Percentiles rank a stretch among this genome's conserved stretches.
Evolutionary conservation across 2,113 vertebrate genomes (phyloP).

Genomic region (Labrus mixtus): DNA sequence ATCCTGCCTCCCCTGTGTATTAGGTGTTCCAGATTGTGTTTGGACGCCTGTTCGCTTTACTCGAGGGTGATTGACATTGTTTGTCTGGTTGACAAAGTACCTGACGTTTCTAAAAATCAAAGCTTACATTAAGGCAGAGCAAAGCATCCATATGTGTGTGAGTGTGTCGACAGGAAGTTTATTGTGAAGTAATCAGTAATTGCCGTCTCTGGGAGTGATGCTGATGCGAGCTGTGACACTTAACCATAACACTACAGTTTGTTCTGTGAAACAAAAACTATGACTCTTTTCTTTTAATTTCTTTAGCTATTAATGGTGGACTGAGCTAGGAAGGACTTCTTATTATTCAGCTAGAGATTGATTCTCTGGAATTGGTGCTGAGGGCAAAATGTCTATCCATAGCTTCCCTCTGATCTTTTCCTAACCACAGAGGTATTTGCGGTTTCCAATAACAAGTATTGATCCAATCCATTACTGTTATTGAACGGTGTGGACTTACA

Average conservation of each 20-base stretch:
- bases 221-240: not conserved
- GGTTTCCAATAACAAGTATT: slow-evolving; percentile 53
- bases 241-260: not conserved
- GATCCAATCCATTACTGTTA: slow-evolving; percentile 50
- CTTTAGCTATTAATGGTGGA: slow-evolving; percentile 19
- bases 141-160: not conserved
- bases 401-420: slow-evolving; percentile 14
- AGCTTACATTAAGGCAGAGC: slow-evolving; percentile 51
- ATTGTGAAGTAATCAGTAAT: no score
- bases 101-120: slow-evolving; percentile 76
- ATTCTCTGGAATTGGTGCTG: slow-evolving; percentile 41
- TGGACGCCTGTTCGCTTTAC: slow-evolving; percentile 47
- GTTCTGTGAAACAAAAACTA: not conserved
- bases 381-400: slow-evolving; percentile 29
- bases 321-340: not conserved
- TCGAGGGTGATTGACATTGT: slow-evolving; percentile 69
- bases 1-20: slow-evolving; percentile 48
- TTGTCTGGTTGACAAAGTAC: slow-evolving; percentile 57
- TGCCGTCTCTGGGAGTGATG: no score
- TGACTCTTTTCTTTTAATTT: no score
- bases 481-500: slow-evolving; percentile 30
- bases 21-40: slow-evolving; percentile 58
- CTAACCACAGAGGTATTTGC: slow-evolving; percentile 24
- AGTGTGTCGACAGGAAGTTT: not conserved
- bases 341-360: slow-evolving; percentile 33